Base-by-base conservation (phyloP, 2,888 invertebrate species). In the Penaeus monodon region DNA sequence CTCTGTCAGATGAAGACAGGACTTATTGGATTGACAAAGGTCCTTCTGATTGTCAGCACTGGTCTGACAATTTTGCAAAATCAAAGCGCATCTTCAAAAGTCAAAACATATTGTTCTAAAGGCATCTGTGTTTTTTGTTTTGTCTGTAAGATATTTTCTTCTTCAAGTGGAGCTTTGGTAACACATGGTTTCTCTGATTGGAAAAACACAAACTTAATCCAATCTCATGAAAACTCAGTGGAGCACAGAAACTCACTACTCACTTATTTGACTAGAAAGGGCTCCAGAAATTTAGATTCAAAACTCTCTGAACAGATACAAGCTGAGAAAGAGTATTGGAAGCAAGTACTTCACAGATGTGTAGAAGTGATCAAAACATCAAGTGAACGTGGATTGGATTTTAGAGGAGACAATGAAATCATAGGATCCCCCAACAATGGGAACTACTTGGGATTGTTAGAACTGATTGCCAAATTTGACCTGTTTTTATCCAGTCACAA, bases 341-440 rank as follows among this genome's bases (percentile, higher is more conserved):
- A 57, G 65, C 44, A 82, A 24, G 49, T 88, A 22, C 82, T 89
- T 74, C 63, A 80, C 0, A 38, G 89, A 57, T 22, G 81, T 82
- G 65, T 90, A 44, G 81, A 73, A 57, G 76, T 84, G n/a, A 76
- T 77, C 17, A 24, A 20, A 22, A 77, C 76, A 63, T 77, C 64
- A 77, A 22, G 2, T 38, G 86, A 79, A 82, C 77, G 86, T 83
- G 89, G 89, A n/a, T 63, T 88, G 76, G 77, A 88, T 38, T 86
- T 89, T 74, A 85, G 90, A 63, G 86, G 86, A 73, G 64, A 63
- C 33, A 78, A 73, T 27, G 79, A 83, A 76, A 82, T 63, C 27
- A 38, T 89, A 84, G 89, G 81, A n/a, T 86, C 90, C 33, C 85
- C 78, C 33, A 63, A 68, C 22, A 89, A 86, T 87, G 85, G 87